Evolutionary conservation across 2,888 invertebrate genomes (phyloP).

Genomic region (Lasioglossum marginatum): DNA sequence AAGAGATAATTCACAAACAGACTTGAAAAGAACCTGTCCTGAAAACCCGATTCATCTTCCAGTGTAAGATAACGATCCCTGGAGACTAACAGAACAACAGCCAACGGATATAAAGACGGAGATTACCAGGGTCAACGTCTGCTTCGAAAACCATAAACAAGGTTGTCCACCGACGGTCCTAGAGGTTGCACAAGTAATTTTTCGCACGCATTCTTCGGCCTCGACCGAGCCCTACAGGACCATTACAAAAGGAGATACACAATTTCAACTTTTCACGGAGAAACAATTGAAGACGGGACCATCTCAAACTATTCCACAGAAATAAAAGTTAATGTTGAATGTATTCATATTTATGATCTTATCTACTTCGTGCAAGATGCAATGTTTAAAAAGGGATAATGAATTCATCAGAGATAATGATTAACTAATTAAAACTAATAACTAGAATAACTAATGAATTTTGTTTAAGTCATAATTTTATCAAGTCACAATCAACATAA

Average conservation of each 20-base stretch:
- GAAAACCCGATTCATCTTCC: constrained; percentile 8
- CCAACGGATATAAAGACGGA: constrained; percentile 12
- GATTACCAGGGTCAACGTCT: constrained; percentile 21
- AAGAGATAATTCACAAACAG: constrained; percentile 6
- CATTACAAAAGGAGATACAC: not conserved
- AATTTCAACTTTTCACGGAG: not conserved
- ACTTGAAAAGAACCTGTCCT: constrained; percentile 7
- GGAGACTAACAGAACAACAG: constrained; percentile 13
- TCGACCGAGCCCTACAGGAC: not conserved
- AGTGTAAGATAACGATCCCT: constrained; percentile 19
- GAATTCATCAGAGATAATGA: not conserved
- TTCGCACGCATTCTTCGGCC: constrained; percentile 1
- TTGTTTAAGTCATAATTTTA: not conserved
- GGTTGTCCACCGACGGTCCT: constrained; percentile 4
- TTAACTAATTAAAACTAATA: not conserved
- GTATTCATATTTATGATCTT: not conserved
- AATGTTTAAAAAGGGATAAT: not conserved
- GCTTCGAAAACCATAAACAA: constrained; percentile 21
- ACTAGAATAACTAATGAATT: not conserved
- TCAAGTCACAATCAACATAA: too few relatives aligned
- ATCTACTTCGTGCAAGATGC: not conserved
- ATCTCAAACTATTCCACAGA: not conserved
- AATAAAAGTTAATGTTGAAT: not conserved
- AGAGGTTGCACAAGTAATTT: not conserved
- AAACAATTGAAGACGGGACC: not conserved